A percentile compares a stretch with the other conserved stretches of the same genome.
Conservation (phyloP, 2,888 invertebrate genomes). For the Tyria jacobaeae region DNA sequence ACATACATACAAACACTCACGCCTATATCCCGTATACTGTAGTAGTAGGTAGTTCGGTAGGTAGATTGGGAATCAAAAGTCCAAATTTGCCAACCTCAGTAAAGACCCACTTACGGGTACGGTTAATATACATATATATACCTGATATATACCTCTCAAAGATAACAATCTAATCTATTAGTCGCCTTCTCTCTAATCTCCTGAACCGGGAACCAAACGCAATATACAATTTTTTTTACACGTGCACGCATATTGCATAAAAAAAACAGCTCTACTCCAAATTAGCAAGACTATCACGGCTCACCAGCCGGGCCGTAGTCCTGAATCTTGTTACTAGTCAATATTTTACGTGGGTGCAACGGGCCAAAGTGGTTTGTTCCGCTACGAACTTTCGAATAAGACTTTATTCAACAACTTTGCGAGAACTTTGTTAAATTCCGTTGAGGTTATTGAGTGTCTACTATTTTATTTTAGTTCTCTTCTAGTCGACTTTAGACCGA, state of each 20-base stretch:
- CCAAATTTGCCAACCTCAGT: no score
- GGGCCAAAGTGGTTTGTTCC: slow-evolving; percentile 53
- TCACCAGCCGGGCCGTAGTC: slow-evolving; percentile 39
- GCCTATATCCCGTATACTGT: no score
- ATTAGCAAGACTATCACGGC: slow-evolving; percentile 46
- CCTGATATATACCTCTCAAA: no score
- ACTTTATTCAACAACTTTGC: slow-evolving; percentile 22
- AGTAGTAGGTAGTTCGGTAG: no score
- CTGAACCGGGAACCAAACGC: no score
- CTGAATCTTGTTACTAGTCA: slow-evolving; percentile 62
- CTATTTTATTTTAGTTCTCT: slow-evolving; percentile 18
- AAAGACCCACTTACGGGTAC: no score
- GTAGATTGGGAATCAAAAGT: no score
- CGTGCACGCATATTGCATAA: background rate
- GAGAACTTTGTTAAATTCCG: slow-evolving; percentile 26
- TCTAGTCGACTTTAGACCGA: background rate
- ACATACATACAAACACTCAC: no score
- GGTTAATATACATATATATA: no score
- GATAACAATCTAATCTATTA: no score
- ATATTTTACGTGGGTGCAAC: slow-evolving; percentile 71
- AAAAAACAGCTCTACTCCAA: background rate
- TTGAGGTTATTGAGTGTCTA: slow-evolving; percentile 42
- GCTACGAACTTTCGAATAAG: slow-evolving; percentile 40
- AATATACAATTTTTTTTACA: background rate
- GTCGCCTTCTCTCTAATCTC: no score